A percentile compares a stretch with the other conserved stretches of the same genome.
phyloP scores from a whole-genome alignment of 2,113 vertebrate genomes.

The Crotophaga sulcirostris region DNA sequence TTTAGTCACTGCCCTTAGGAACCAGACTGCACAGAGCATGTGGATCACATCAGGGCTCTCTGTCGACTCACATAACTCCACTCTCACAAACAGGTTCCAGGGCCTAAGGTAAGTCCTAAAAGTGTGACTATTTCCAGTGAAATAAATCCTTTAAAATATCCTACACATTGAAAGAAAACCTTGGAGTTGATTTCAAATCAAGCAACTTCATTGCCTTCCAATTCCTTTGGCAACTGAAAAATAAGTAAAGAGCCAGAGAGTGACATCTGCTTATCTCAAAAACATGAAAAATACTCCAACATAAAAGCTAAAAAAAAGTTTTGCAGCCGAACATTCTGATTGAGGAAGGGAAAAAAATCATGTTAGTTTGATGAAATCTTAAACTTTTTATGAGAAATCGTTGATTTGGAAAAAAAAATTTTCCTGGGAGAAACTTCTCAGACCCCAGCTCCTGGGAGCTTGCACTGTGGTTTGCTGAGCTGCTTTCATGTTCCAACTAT shows the following conservation, averaged over 20 bases:
- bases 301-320: background rate
- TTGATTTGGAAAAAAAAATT: background rate
- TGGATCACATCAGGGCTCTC: background rate
- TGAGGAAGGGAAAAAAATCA: background rate
- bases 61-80: background rate
- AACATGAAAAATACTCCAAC: background rate
- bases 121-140: background rate
- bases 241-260: background rate
- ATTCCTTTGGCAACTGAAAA: background rate
- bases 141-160: background rate
- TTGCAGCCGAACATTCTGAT: background rate
- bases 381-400: background rate
- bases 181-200: background rate
- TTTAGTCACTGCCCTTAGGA: background rate
- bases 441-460: background rate
- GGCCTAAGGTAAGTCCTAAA: background rate
- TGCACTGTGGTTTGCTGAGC: background rate
- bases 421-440: background rate
- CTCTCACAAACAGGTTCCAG: background rate
- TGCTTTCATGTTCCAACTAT: background rate
- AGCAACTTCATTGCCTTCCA: background rate
- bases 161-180: background rate
- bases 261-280: background rate
- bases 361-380: background rate
- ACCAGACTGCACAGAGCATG: background rate